Conservation (phyloP, 2,797 vertebrate species). For the Crocodylus rhombifer region DNA sequence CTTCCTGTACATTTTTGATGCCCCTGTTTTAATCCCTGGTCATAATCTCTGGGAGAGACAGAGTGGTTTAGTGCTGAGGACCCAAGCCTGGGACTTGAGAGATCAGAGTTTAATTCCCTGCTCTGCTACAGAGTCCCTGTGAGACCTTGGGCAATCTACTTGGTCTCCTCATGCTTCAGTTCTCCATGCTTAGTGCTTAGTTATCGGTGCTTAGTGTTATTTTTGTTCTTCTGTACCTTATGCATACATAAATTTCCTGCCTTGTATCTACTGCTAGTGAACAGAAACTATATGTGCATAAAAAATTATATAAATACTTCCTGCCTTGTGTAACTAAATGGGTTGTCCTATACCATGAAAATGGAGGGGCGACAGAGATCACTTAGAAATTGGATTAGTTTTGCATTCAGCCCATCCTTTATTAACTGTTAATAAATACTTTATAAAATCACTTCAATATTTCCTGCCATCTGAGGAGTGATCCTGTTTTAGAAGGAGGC, state of each 20-base stretch:
- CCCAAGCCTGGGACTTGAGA: rapidly evolving
- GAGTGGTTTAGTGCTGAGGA: not conserved
- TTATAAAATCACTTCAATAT: not conserved
- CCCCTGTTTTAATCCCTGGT: not conserved
- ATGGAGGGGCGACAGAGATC: no score
- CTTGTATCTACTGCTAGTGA: not conserved
- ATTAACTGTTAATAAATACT: constrained; percentile 13
- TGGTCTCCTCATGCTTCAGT: not conserved
- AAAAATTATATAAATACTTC: not conserved
- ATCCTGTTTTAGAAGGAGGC: no score
- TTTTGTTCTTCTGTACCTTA: no score
- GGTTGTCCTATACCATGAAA: no score
- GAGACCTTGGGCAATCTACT: not conserved
- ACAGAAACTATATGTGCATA: not conserved
- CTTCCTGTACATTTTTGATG: not conserved
- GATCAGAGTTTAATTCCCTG: not conserved
- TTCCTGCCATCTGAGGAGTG: not conserved
- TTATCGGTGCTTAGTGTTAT: no score
- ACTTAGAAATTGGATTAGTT: not conserved
- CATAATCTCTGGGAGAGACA: not conserved
- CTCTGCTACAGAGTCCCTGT: not conserved
- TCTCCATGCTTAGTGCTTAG: not conserved
- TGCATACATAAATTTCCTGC: no score
- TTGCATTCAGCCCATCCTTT: not conserved
- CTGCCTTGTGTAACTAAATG: no score